Evolutionary conservation across 2,888 invertebrate genomes (phyloP).

Genomic region (Biston betularia): DNA sequence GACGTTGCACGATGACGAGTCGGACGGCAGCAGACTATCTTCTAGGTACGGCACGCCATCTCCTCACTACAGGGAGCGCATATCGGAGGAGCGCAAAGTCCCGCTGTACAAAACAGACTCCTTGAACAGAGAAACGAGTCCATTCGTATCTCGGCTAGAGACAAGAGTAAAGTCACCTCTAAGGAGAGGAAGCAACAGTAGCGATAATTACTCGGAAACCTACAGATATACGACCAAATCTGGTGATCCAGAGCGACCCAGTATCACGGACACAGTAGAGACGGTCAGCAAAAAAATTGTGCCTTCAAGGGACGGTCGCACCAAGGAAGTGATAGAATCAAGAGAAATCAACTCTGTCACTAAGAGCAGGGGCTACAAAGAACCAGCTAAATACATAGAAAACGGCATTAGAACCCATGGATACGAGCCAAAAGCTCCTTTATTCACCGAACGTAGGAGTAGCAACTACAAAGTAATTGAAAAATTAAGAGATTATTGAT

Average conservation of each 20-base stretch:
- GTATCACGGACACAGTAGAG: constrained; percentile 90
- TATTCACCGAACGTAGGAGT: constrained; percentile 75
- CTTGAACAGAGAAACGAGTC: constrained; percentile 78
- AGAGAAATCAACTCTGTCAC: constrained; percentile 90
- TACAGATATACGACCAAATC: constrained; percentile 89
- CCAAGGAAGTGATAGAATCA: constrained; percentile 89
- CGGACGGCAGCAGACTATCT: constrained; percentile 79
- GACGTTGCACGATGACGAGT: constrained; percentile 88
- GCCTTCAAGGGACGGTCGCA: constrained; percentile 88
- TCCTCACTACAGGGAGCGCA: constrained; percentile 80
- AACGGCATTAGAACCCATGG: constrained; percentile 73
- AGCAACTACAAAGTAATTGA: constrained; percentile 80
- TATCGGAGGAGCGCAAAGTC: constrained; percentile 77
- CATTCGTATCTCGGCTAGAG: constrained; percentile 78
- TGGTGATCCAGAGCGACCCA: constrained; percentile 89
- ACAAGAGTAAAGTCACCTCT: constrained; percentile 80
- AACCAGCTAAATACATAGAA: constrained; percentile 85
- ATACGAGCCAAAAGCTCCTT: constrained; percentile 73
- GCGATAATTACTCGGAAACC: constrained; percentile 90
- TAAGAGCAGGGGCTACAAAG: constrained; percentile 87
- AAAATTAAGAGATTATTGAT: constrained; percentile 81
- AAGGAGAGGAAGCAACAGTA: constrained; percentile 88
- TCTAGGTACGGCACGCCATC: constrained; percentile 79
- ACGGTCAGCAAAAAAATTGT: constrained; percentile 89
- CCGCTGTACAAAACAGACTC: constrained; percentile 81